phyloP scores from a whole-genome alignment of 2,888 invertebrate genomes.

The Chymomyza procnemis region DNA sequence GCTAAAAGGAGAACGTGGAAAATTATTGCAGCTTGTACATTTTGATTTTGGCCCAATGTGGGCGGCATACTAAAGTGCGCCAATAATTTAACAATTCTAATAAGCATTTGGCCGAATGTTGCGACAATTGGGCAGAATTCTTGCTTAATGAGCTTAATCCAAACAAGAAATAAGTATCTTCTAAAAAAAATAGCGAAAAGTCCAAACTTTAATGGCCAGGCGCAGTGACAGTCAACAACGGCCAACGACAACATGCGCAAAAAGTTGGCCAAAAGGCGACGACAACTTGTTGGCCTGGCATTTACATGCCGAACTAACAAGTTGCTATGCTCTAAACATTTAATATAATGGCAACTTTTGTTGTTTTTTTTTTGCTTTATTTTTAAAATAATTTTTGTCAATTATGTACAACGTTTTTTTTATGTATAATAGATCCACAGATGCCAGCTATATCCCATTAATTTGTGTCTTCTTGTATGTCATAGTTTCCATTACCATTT shows the following conservation, averaged over 20 bases:
- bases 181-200: conserved; percentile 12
- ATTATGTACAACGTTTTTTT: neutral
- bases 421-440: neutral
- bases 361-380: no score
- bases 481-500: no score
- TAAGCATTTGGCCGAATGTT: conserved; percentile 41
- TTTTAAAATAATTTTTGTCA: conserved; percentile 17
- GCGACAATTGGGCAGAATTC: conserved; percentile 42
- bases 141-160: conserved; percentile 56
- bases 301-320: conserved; percentile 13
- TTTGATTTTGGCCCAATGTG: conserved; percentile 40
- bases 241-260: neutral
- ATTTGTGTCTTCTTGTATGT: no score
- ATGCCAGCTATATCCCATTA: neutral
- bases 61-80: conserved; percentile 1
- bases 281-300: neutral
- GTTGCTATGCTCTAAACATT: conserved; percentile 12
- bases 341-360: neutral
- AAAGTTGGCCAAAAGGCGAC: neutral
- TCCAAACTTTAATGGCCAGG: neutral
- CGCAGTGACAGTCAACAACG: neutral
- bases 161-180: conserved; percentile 20
- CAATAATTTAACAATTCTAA: conserved; percentile 68
- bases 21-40: conserved; percentile 68
- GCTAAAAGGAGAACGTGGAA: conserved; percentile 24